Base-by-base conservation (phyloP, 2,113 vertebrate species). In the Microtus montanus region DNA sequence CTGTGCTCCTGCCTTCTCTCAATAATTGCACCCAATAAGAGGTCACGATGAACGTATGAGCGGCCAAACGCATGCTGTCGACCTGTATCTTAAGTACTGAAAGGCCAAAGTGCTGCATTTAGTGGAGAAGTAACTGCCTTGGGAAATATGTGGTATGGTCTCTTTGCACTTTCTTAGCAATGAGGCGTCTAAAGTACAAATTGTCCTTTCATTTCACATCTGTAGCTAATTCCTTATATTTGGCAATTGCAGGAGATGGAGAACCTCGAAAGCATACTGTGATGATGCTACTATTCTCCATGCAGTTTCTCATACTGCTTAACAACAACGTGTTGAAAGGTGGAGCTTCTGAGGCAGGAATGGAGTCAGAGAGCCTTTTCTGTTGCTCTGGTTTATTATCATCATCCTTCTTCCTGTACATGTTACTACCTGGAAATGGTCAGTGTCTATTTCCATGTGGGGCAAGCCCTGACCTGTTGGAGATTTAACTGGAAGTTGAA, bases 1-100 rank as follows among this genome's bases (percentile, higher is more conserved):
- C 71, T 95, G 75, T 86, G 88, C 95, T 90, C 93, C 85, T 78
- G 49, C 96, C 66, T 90, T 93, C 84, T 88, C 75, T 94, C 87
- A 93, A 91, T 83, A 97, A 95, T 96, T 91, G 87, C 10, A 73
- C 54, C 2, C 73, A 63, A 52, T 2, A 61, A 93, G 90, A 95
- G 82, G 94, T 95, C 93, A 88, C 78, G 71, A 75, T 90, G 93
- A 95, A 95, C 84, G 52, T 88, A 70, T 74, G 77, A 95, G 33
- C 30, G 26, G 9, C 33, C 44, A 92, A 85, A 58, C 61, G 35
- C 75, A 68, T n/a, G 38, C 87, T 87, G 54, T 8, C 75, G 77
- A 19, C 35, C 38, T 73, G 19, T 74, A 68, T 77, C 82, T 91
- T 79, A 94, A 96, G 61, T n/a, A 77, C 71, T 44, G 17, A 58